Evolutionary conservation across 2,113 vertebrate species (phyloP), one percentile per base, ranked within the genome.

Genomic region (Prolemur simus): DNA sequence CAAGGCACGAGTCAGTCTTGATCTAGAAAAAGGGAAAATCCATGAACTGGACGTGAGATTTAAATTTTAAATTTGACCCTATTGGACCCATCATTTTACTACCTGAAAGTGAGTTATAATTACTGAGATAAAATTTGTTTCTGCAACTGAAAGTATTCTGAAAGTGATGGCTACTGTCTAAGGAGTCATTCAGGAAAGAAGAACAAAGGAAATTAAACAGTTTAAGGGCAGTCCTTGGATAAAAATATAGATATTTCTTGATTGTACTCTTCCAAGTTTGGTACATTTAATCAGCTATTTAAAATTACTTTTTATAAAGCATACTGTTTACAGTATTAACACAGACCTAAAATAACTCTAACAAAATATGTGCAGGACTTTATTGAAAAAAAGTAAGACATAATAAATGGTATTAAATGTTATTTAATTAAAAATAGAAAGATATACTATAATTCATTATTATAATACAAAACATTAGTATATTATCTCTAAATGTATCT

Each of bases 161-260:
- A 95, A 87, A 84, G 15, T 64, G 8, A 73, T 42, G 42, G 17
- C 2, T 89, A 92, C 10, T 77, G 3, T 76, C 7, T 78, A 66
- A 47, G 18, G 34, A 82, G 29, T 52, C 88, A 74, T 78, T 97
- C 64, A 93, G 34, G 3, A 5, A 64, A 23, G 7, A 4, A 7
- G 10, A 47, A 39, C 52, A 37, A 23, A 73, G 6, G 25, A 34
- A 5, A 63, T 42, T 29, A 58, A 92, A 89, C 0, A 25, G 11
- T 83, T 96, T 85, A 86, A 93, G 49, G n/a, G 4, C 45, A 71
- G 15, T 66, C 17, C 42, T 37, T 92, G 21, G 34, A 32, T 81
- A 93, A 95, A 97, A 83, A 94, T 56, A 84, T 29, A 87, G 39
- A n/a, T 45, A 34, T 34, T 86, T 87, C 74, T 66, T 91, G 8